phyloP scores from a whole-genome alignment of 2,888 invertebrate species.

The Ophioninae sp. region DNA sequence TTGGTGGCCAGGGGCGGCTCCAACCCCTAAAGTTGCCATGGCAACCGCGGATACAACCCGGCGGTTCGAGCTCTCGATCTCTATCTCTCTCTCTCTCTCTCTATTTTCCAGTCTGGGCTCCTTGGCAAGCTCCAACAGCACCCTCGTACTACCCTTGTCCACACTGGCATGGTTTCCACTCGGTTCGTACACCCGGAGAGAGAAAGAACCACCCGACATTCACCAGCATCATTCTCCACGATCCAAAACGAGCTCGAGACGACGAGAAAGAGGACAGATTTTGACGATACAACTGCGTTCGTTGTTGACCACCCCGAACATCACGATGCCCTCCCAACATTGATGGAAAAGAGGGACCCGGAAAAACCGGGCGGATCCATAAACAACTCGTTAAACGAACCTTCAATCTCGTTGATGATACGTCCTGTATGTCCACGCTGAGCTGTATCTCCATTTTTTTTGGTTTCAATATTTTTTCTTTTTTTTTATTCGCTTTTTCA shows the following conservation, averaged over 20 bases:
- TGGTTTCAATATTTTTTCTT: too few species aligned
- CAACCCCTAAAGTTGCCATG: slow-evolving; percentile 82
- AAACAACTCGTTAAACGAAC: slow-evolving; percentile 79
- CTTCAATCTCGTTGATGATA: slow-evolving; percentile 74
- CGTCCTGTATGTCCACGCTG: slow-evolving; percentile 63
- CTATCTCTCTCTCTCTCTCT: not conserved
- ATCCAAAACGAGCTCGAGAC: slow-evolving; percentile 44
- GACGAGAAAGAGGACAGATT: slow-evolving; percentile 56
- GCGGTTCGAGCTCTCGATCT: slow-evolving; percentile 62
- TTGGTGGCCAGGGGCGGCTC: slow-evolving; percentile 82
- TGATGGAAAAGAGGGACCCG: slow-evolving; percentile 11
- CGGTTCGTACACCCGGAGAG: slow-evolving; percentile 43
- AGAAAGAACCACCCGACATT: slow-evolving; percentile 4
- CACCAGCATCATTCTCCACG: not conserved
- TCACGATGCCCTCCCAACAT: slow-evolving; percentile 66
- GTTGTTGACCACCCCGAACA: slow-evolving; percentile 73
- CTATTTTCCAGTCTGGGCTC: not conserved
- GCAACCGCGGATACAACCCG: slow-evolving; percentile 82
- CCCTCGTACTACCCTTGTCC: slow-evolving; percentile 22
- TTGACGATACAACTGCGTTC: slow-evolving; percentile 72
- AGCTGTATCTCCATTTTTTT: too few species aligned
- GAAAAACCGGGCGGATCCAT: slow-evolving; percentile 72
- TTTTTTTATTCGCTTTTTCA: too few species aligned
- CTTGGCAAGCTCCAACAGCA: not conserved
- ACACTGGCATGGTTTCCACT: slow-evolving; percentile 15